Conservation (phyloP, 2,888 invertebrate genomes). For the Leptarthrus brevirostris region DNA sequence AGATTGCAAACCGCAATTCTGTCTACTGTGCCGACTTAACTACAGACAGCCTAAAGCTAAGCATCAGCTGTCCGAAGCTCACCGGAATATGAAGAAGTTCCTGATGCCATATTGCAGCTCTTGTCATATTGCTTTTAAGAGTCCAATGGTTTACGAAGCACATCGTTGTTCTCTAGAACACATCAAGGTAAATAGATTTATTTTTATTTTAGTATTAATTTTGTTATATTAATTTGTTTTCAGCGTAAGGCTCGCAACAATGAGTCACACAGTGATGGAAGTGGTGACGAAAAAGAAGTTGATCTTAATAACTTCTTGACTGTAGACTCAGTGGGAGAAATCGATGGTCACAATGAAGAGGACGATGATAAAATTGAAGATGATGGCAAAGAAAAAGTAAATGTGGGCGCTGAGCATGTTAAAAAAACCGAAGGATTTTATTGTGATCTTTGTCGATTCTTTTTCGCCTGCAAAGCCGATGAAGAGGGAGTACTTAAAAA, state of each 20-base stretch:
- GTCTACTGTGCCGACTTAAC: conserved; percentile 80
- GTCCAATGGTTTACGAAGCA: conserved; percentile 86
- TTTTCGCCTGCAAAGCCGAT: conserved; percentile 74
- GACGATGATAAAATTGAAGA: conserved; percentile 72
- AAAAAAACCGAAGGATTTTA: conserved; percentile 82
- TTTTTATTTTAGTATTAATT: background rate
- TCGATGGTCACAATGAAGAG: conserved; percentile 73
- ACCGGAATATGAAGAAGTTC: conserved; percentile 87
- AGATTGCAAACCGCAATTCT: conserved; percentile 75
- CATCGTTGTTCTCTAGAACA: conserved; percentile 86
- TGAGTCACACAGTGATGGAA: conserved; percentile 72
- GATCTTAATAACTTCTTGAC: conserved; percentile 88
- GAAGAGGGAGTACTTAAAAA: conserved; percentile 74
- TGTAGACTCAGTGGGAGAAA: conserved; percentile 88
- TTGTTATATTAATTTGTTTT: conserved; percentile 36
- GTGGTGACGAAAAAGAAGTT: conserved; percentile 78
- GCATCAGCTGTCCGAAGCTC: conserved; percentile 83
- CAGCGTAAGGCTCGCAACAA: conserved; percentile 71
- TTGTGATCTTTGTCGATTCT: conserved; percentile 83
- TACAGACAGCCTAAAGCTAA: conserved; percentile 80
- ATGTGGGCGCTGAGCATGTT: conserved; percentile 81
- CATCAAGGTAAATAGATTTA: conserved; percentile 73
- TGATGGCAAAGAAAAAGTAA: conserved; percentile 75
- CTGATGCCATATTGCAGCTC: conserved; percentile 84
- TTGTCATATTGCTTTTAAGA: conserved; percentile 81